Evolutionary conservation across 2,888 invertebrate genomes (phyloP).

Genomic region (Ariolimax columbianus): DNA sequence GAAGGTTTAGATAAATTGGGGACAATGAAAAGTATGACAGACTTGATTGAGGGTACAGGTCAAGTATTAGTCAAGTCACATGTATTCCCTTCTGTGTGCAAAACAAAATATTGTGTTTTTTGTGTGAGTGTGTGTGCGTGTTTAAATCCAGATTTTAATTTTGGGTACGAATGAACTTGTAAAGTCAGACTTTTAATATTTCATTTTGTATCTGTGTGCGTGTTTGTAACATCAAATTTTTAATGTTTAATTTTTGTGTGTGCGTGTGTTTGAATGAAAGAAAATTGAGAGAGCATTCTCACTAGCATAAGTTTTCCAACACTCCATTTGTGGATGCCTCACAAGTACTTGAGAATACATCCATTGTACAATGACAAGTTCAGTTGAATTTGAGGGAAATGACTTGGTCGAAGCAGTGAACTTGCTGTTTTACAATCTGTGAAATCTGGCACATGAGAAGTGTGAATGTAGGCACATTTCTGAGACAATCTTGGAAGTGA

Average conservation of each 20-base stretch:
- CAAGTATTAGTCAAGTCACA: background rate
- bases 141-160: slow-evolving; percentile 9
- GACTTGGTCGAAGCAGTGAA: background rate
- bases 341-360: background rate
- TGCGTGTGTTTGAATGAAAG: background rate
- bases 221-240: slow-evolving; percentile 18
- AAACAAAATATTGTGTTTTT: background rate
- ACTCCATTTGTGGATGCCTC: background rate
- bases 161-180: background rate
- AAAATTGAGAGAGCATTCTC: background rate
- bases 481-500: too few relatives aligned
- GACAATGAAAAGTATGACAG: background rate
- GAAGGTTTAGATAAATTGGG: too few relatives aligned
- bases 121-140: background rate
- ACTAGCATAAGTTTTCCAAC: background rate
- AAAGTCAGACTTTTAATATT: background rate
- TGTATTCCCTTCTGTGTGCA: background rate
- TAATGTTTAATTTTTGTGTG: slow-evolving; percentile 10
- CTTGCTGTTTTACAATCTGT: background rate
- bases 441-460: background rate
- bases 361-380: background rate
- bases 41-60: background rate
- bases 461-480: background rate
- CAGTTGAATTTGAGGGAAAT: background rate
- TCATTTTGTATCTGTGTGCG: background rate